These are phyloP conservation scores for Mayetiola destructor DNA, from an alignment of 2,888 invertebrate species.

Conservation along the genomic window DNA sequence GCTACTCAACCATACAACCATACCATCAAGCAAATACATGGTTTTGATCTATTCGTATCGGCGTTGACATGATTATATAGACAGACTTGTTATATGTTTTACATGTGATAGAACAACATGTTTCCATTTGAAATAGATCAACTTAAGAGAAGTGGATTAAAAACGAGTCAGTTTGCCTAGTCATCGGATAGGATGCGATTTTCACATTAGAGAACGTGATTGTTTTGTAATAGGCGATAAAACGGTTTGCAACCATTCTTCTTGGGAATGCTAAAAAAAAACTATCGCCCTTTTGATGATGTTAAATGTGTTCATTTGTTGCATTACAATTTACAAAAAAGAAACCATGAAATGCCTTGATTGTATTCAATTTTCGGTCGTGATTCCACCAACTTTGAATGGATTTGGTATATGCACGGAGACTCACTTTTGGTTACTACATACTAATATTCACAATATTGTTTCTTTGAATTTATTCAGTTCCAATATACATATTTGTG, in stretches of 20 bases:
- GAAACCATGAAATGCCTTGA: no score
- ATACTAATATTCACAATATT: no score
- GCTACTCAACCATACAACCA: not conserved
- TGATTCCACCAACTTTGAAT: no score
- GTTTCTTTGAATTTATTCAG: no score
- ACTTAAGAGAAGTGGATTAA: not conserved
- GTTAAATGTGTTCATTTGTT: no score
- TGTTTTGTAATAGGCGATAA: not conserved
- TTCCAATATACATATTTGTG: no score
- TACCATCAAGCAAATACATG: not conserved
- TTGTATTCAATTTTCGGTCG: no score
- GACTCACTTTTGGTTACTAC: no score
- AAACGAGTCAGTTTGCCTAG: conserved; percentile 1
- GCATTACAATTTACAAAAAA: no score
- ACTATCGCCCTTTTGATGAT: no score
- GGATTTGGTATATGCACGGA: no score
- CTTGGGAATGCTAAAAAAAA: no score
- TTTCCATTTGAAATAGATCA: not conserved
- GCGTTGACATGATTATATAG: conserved; percentile 8
- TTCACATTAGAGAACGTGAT: conserved; percentile 5
- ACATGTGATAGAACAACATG: not conserved
- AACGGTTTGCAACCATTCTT: not conserved
- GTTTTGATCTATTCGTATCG: conserved; percentile 12
- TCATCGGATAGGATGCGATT: not conserved
- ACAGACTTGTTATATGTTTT: conserved; percentile 2